Evolutionary conservation across 2,888 invertebrate genomes (phyloP).

Genomic region (Tetrapedia diversipes): DNA sequence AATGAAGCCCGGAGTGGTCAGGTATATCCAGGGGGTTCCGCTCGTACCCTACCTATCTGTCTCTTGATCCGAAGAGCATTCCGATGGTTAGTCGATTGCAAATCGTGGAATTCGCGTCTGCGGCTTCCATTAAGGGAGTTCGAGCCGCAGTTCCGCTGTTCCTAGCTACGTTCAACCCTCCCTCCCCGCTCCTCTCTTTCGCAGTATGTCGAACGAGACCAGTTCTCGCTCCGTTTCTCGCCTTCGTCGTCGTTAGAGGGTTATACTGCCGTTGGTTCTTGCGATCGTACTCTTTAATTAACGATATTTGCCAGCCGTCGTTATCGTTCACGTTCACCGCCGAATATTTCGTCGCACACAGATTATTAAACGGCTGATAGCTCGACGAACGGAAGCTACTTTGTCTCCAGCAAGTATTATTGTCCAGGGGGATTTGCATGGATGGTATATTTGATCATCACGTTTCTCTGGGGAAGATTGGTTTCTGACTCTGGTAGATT

Average conservation of each 20-base stretch:
- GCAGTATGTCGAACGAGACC: slow-evolving; percentile 5
- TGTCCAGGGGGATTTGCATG: background rate
- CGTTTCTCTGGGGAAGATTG: background rate
- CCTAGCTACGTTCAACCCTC: slow-evolving; percentile 12
- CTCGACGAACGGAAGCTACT: background rate
- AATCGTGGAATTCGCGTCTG: slow-evolving; percentile 59
- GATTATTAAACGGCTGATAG: slow-evolving; percentile 18
- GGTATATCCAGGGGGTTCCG: slow-evolving; percentile 29
- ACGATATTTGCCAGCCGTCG: slow-evolving; percentile 22
- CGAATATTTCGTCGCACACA: background rate
- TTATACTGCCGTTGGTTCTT: slow-evolving; percentile 11
- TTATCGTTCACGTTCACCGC: slow-evolving; percentile 10
- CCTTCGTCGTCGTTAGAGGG: slow-evolving; percentile 28
- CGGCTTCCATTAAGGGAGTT: slow-evolving; percentile 60
- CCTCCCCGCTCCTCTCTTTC: slow-evolving; percentile 30
- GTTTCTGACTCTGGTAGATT: too few species aligned
- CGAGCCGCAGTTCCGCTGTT: slow-evolving; percentile 33
- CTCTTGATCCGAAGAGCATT: slow-evolving; percentile 56
- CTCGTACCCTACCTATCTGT: slow-evolving; percentile 50
- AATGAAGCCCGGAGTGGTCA: slow-evolving; percentile 36
- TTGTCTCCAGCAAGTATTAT: background rate
- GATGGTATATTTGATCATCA: background rate
- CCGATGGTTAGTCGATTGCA: slow-evolving; percentile 58
- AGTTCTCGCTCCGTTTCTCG: slow-evolving; percentile 29
- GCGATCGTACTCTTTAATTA: slow-evolving; percentile 27